Base-by-base conservation (phyloP, 2,113 vertebrate genomes). In the Podarcis muralis region DNA sequence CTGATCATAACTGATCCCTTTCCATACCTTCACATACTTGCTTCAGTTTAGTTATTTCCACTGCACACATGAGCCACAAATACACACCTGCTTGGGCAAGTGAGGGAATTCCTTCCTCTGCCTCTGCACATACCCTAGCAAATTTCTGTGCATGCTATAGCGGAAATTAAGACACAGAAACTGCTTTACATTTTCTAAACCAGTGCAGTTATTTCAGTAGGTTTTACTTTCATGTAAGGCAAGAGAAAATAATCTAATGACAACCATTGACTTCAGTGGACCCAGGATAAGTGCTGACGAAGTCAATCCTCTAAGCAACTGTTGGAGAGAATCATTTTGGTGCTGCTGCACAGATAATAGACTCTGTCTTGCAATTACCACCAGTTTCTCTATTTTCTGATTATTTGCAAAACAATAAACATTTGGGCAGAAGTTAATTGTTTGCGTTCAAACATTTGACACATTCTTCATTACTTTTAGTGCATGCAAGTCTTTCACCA, bases 391-490 rank as follows among this genome's bases (percentile, higher is more conserved):
- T n/a, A 89, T 85, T 91, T 96, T 96, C 90, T 96, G 94, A 92
- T 96, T 95, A 94, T 96, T 96, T 95, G 83, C 57, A 92, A 94
- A 96, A 93, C 88, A 93, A 88, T 95, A 96, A 94, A 89, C 90
- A 93, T 95, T 95, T 96, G 90, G 93, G 48, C 90, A 95, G 81
- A 95, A 91, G 94, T 95, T 97, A 96, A 95, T 96, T 95, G 88
- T 93, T 95, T 92, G 72, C 92, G 62, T 92, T 96, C 91, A 97
- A 92, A 95, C 66, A 88, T 95, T 94, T 96, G 96, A 96, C 93
- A 94, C 53, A 91, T 95, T 96, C 84, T 96, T 96, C 92, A 95
- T 96, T 96, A 96, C 90, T 96, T 96, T 94, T 89, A 96, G 92
- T 90, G 40, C 62, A 91, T 71, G 84, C 94, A 88, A 95, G 91